Conservation (phyloP, 2,888 invertebrate species). For the Orchesellides sinensis region DNA sequence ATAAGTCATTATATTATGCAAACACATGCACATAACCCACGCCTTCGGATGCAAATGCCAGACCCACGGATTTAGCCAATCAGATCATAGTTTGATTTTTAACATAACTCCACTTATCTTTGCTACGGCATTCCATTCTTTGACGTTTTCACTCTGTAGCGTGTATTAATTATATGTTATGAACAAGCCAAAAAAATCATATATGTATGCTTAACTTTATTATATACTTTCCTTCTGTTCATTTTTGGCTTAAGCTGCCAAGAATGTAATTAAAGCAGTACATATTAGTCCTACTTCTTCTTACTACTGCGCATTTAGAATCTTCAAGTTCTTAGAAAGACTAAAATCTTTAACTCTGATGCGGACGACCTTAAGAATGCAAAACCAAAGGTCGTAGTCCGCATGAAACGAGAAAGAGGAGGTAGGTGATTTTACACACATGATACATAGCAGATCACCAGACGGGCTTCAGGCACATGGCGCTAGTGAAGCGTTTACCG, state of each 20-base stretch:
- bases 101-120: neutral
- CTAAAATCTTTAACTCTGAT: neutral
- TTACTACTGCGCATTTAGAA: neutral
- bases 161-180: neutral
- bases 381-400: constrained; percentile 27
- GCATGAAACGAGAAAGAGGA: neutral
- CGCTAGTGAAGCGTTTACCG: too few species aligned
- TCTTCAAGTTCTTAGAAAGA: constrained; percentile 2
- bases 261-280: neutral
- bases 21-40: neutral
- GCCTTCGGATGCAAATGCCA: constrained; percentile 27
- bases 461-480: neutral
- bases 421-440: neutral
- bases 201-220: neutral
- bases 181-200: neutral
- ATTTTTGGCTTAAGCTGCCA: neutral
- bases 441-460: neutral
- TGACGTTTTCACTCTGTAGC: constrained; percentile 3
- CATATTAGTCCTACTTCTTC: neutral
- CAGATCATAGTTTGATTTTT: neutral
- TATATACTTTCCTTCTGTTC: neutral
- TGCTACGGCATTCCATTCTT: neutral
- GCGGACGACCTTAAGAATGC: constrained; percentile 14
- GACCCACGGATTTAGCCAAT: constrained; percentile 24
- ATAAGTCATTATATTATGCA: neutral